A percentile compares a stretch with the other conserved stretches of the same genome.
phyloP scores from a whole-genome alignment of 2,797 vertebrate species.

The Enteromius argenteus region DNA sequence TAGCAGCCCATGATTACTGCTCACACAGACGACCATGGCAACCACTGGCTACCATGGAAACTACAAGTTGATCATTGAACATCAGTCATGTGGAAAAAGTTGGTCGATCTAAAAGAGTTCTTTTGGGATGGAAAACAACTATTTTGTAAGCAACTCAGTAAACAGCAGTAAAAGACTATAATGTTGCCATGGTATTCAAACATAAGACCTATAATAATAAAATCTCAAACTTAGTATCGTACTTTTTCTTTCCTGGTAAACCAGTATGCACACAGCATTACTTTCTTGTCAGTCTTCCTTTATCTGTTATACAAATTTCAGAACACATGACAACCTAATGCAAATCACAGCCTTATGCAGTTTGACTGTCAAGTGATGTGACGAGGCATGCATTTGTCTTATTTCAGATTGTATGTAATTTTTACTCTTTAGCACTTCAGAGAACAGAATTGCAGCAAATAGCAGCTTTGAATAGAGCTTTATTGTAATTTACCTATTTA shows the following conservation, averaged over 20 bases:
- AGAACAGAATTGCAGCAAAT: neutral
- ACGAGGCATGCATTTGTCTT: neutral
- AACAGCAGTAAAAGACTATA: neutral
- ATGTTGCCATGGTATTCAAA: neutral
- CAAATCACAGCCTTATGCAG: neutral
- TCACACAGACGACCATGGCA: constrained; percentile 41
- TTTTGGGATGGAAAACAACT: constrained; percentile 11
- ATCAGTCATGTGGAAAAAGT: constrained; percentile 41
- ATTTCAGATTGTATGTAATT: neutral
- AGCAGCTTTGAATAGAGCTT: neutral
- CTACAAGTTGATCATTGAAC: constrained; percentile 34
- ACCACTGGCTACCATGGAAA: constrained; percentile 47
- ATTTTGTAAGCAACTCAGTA: neutral
- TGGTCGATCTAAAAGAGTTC: constrained; percentile 25
- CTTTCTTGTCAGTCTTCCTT: neutral
- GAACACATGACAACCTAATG: neutral
- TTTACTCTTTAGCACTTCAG: neutral
- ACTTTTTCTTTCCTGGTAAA: neutral
- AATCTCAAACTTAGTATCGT: neutral
- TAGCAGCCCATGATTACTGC: constrained; percentile 41
- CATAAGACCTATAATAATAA: neutral
- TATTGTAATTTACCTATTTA: neutral
- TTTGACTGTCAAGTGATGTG: neutral
- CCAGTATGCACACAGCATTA: neutral
- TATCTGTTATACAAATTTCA: constrained; percentile 19